Conservation (phyloP, 2,113 vertebrate genomes). For the Pseudorectes ferrugineus region DNA sequence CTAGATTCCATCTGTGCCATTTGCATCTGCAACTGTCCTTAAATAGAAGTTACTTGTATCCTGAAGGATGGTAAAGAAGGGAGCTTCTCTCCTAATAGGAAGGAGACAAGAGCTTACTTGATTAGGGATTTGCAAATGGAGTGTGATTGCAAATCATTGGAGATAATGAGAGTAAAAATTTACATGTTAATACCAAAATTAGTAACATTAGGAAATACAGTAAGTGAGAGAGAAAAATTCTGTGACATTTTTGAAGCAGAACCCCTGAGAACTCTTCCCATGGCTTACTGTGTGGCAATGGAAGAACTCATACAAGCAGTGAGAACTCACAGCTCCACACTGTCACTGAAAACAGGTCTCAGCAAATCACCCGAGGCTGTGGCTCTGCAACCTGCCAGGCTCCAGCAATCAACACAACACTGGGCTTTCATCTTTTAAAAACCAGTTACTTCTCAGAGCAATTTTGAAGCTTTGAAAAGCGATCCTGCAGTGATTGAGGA, state of each 20-base stretch:
- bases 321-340: neutral
- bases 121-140: conserved; percentile 35
- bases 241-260: neutral
- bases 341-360: neutral
- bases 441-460: neutral
- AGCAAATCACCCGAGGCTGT: neutral
- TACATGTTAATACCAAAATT: conserved; percentile 16
- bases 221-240: neutral
- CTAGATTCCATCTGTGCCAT: neutral
- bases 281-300: neutral
- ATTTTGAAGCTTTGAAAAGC: neutral
- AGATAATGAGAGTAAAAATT: conserved; percentile 17
- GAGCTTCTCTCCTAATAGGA: neutral
- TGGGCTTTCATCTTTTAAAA: neutral
- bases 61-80: neutral
- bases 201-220: neutral
- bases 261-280: neutral
- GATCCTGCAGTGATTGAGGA: neutral
- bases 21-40: neutral
- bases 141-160: conserved; percentile 6
- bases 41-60: neutral
- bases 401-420: neutral
- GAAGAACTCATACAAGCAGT: neutral
- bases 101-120: conserved; percentile 7
- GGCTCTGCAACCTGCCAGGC: neutral